Base-by-base conservation (phyloP, 2,888 invertebrate species). In the Dioctria rufipes region DNA sequence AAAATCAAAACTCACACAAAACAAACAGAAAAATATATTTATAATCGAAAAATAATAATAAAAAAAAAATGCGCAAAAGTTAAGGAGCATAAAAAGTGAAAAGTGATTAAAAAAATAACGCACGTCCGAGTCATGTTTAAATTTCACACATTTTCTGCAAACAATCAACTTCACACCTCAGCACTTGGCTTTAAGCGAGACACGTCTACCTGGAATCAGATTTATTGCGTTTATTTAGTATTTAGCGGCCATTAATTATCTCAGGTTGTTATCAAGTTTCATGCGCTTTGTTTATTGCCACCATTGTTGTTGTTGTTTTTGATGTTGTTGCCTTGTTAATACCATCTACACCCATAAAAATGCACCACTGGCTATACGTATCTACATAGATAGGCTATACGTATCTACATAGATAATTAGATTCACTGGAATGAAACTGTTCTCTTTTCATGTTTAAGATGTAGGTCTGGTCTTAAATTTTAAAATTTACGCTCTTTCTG, bases 231-330 rank as follows among this genome's bases (percentile, higher is more conserved):
- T 73, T 73, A 54, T 13, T 58, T 42, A 73, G 73, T 73, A 51
- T 60, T 73, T 73, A 73, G 73, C 13, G 58, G 73, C 42, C 58
- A 73, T 73, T 73, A 73, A 73, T 73, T 73, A 73, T 73, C 73
- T 73, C 60, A 40, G 42, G 13, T 58, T 58, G 73, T 73, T 73
- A 73, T 73, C 73, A 73, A 42, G 73, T 60, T 11, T 73, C 73
- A 73, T 73, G 71, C 71, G 39, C 54, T 25, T 25, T 51, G 58
- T 73, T 73, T 73, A 40, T 54, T 73, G 58, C 54, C 6, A 6
- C 8, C 8, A 51, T 51, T 6, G 8, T 9, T 11, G 51, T 51
- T 51, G 51, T 9, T 6, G 51, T 11, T 9, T 51, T 6, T 51
- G 2, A 9, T 51, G 25, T 25, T 25, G 25, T 25, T 11, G 3